Base-by-base conservation (phyloP, 2,113 vertebrate genomes). In the Rhabdornis inornatus region DNA sequence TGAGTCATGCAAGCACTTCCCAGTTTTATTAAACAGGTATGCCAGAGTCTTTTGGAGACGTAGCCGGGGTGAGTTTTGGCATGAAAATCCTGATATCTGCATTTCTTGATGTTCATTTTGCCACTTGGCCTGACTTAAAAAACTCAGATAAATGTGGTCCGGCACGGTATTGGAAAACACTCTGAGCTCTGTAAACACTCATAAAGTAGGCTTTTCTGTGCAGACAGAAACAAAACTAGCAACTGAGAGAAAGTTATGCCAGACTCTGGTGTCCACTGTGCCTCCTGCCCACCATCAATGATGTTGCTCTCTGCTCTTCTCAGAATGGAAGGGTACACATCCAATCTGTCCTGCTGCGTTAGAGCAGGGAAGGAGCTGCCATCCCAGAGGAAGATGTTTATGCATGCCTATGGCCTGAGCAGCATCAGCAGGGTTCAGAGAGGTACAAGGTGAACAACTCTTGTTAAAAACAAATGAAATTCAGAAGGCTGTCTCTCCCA, bases 91-190 rank as follows among this genome's bases (percentile, higher is more conserved):
- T 74, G 14, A 65, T 76, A 65, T 16, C 23, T 59, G 42, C 10
- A 13, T 85, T 92, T 88, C 55, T 88, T 94, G 79, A 70, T 80
- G 68, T 63, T 84, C 23, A 1, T 79, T 92, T 90, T 93, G 15
- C 45, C 55, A 39, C 9, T 72, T 47, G 52, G 42, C 64, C 31
- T 83, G 63, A 42, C 56, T 76, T 91, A 0, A 87, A 71, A 70
- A 56, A 15, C 23, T 7, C 4, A 57, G 33, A 24, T 69, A 87
- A 92, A 47, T 53, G 27, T 53, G 56, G 59, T 77, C 23, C 55
- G 71, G 33, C 9, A 1, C 39, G 60, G 12, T 55, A 7, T 4
- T 81, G 59, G 37, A 69, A 56, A 91, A 70, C 65, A 60, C 61
- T 39, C 40, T 42, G 53, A 80, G 52, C 79, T 92, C 80, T 81